Evolutionary conservation across 2,113 vertebrate genomes (phyloP), one percentile per base, ranked within the genome.

Genomic region (Cynopterus brachyotis): DNA sequence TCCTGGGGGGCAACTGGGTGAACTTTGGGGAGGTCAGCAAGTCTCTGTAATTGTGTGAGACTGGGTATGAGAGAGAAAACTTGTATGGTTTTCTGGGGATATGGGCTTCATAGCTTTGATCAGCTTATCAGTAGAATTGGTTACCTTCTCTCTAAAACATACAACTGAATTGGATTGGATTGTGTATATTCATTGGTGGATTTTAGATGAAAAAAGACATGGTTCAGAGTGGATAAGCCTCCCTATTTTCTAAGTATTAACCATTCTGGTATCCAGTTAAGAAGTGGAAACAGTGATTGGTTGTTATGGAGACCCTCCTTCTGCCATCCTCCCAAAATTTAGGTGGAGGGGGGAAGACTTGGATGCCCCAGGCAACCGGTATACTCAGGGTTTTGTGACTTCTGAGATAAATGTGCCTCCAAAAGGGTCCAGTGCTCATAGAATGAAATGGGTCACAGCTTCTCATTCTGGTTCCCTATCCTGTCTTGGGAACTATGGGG

Each of bases 401-500:
- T 55, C 62, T n/a, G 6, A 40, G 55, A 9, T 17, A 55, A 37
- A 40, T 6, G 22, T 50, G 59, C 79, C 59, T 89, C 50, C 37
- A 42, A 35, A 76, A 66, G 69, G 35, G 24, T 9, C 64, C 13
- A 2, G 37, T 9, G 6, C 6, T n/a, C 66, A 37, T 24, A 35
- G 66, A 45, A 28, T 0, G 8, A n/a, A 45, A 28, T 0, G 8
- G n/a, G 7, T 3, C 32, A 4, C 9, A 42, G 55, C 17, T 28
- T 59, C 22, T 64, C 37, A 20, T 4, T 50, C 59, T n/a, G 5
- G 37, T 42, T 32, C 37, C 55, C 30, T 19, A 7, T 0, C 30
- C 42, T 32, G 2, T 60, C 30, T n/a, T 0, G 10, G 83, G 76
- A 35, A 11, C 32, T 20, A 7, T 0, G 50, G 70, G 28, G 19